Evolutionary conservation across 2,888 invertebrate genomes (phyloP).

Genomic region (Cetonia aurata): DNA sequence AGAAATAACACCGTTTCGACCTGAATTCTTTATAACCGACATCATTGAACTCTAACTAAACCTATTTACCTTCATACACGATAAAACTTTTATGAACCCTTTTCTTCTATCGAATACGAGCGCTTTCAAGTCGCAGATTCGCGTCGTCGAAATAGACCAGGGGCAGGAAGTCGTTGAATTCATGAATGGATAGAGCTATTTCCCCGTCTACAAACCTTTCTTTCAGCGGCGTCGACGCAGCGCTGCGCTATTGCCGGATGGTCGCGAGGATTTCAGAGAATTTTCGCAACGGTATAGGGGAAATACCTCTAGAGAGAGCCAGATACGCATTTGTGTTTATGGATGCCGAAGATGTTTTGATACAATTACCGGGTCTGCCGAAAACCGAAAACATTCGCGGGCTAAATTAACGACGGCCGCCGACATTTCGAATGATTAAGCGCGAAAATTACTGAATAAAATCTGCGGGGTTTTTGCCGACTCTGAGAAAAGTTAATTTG

Average conservation of each 20-base stretch:
- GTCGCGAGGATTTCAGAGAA: constrained; percentile 11
- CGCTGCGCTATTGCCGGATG: not conserved
- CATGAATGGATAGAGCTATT: constrained; percentile 28
- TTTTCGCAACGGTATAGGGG: constrained; percentile 3
- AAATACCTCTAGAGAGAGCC: not conserved
- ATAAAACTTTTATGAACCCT: too few relatives aligned
- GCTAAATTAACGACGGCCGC: not conserved
- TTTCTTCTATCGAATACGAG: not conserved
- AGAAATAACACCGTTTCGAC: too few relatives aligned
- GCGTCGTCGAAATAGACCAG: constrained; percentile 26
- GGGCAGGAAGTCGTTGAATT: constrained; percentile 16
- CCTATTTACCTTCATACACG: too few relatives aligned
- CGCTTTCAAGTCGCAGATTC: constrained; percentile 5
- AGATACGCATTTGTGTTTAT: not conserved
- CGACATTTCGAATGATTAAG: constrained; percentile 1
- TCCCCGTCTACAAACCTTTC: not conserved
- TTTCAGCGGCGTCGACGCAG: too few relatives aligned
- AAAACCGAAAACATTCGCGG: constrained; percentile 2
- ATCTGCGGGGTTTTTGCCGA: not conserved
- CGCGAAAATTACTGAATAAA: not conserved
- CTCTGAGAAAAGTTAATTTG: not conserved
- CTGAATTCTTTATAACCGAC: too few relatives aligned
- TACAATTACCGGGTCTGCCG: constrained; percentile 20
- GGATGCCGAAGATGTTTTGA: constrained; percentile 3
- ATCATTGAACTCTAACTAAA: too few relatives aligned